Evolutionary conservation across 1,140 invertebrate genomes (phyloP).

Genomic region (Aphelenchoides avenae): DNA sequence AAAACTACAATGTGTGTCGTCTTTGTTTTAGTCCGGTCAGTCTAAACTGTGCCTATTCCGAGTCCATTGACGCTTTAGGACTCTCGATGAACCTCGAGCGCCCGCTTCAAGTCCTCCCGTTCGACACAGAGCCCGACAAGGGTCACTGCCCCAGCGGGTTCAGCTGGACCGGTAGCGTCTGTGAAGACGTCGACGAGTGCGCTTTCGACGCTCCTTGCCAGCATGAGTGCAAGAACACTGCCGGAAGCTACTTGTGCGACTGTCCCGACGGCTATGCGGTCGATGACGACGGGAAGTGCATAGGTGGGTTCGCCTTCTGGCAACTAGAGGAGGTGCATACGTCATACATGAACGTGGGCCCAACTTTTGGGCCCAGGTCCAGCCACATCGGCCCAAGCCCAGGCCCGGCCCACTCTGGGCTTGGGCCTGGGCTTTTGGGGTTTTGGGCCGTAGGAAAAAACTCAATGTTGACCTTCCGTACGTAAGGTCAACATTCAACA

Average conservation of each 20-base stretch:
- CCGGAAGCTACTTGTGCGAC: conserved; percentile 39
- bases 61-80: neutral
- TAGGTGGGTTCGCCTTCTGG: conserved; percentile 29
- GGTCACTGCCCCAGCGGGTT: conserved; percentile 21
- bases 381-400: no score
- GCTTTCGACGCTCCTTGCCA: conserved; percentile 46
- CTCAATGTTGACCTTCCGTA: no score
- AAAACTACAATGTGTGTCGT: conserved; percentile 25
- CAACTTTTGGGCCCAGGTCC: no score
- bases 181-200: conserved; percentile 50
- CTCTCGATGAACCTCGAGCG: conserved; percentile 21
- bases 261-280: conserved; percentile 49
- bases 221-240: conserved; percentile 42
- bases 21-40: neutral
- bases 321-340: no score
- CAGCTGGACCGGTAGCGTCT: conserved; percentile 9
- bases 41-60: neutral
- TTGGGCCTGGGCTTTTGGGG: no score
- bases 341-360: no score
- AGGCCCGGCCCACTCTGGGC: no score
- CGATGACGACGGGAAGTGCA: conserved; percentile 40
- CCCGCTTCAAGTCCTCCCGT: conserved; percentile 25
- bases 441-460: no score
- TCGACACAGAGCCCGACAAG: conserved; percentile 17
- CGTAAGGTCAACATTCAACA: no score